Conservation (phyloP, 2,797 vertebrate species). For the Merluccius polli region DNA sequence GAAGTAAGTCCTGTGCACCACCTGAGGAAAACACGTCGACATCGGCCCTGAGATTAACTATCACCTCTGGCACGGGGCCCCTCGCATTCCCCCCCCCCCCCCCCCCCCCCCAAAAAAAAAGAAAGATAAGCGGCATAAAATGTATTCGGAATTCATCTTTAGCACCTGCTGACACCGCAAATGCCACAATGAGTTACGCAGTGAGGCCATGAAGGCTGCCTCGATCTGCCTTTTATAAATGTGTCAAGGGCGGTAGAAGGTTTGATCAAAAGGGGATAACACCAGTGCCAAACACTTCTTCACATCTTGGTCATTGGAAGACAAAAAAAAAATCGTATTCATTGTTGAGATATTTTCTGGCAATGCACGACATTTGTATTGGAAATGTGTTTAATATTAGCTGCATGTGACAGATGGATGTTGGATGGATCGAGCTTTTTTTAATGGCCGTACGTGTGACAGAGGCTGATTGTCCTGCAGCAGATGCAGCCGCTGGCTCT, state of each 20-base stretch:
- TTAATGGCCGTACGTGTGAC: conserved; percentile 83
- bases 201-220: background rate
- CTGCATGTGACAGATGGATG: conserved; percentile 1
- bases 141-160: background rate
- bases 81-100: background rate
- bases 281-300: background rate
- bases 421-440: background rate
- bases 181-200: background rate
- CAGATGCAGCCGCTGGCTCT: conserved; percentile 88
- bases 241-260: background rate
- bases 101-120: no score
- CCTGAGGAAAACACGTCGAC: conserved; percentile 67
- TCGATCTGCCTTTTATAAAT: background rate
- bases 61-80: background rate
- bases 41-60: background rate
- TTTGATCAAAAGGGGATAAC: background rate
- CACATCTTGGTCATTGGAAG: background rate
- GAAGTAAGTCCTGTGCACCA: conserved; percentile 97
- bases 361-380: background rate
- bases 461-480: conserved; percentile 96
- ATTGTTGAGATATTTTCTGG: background rate
- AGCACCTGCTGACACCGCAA: background rate
- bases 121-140: background rate
- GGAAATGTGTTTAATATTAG: background rate
- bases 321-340: background rate